Percentiles rank a stretch among this genome's conserved stretches.
phyloP scores from a whole-genome alignment of 1,140 invertebrate species.

The Atta colombica region DNA sequence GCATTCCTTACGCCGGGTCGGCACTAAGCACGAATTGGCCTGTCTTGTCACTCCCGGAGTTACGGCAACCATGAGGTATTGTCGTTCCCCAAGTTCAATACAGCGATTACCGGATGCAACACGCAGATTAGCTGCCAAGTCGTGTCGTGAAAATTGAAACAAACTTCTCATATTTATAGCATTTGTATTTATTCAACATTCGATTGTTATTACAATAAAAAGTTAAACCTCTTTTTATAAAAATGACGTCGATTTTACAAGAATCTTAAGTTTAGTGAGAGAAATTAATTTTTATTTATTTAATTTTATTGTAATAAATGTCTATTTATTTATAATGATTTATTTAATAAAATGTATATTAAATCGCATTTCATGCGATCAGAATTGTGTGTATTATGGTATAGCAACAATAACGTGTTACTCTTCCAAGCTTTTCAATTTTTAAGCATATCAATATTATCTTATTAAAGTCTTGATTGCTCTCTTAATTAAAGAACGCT shows the following conservation, averaged over 20 bases:
- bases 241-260: neutral
- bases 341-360: neutral
- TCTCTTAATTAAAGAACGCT: too few species aligned
- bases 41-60: constrained; percentile 95
- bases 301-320: neutral
- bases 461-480: too few species aligned
- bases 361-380: neutral
- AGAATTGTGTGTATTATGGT: neutral
- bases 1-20: constrained; percentile 92
- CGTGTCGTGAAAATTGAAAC: neutral
- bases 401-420: neutral
- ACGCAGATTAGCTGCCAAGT: neutral
- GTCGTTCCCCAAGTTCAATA: constrained; percentile 1
- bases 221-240: neutral
- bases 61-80: constrained; percentile 93
- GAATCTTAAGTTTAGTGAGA: neutral
- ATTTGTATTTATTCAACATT: neutral
- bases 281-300: neutral
- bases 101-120: neutral
- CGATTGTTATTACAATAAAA: neutral
- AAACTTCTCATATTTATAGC: neutral
- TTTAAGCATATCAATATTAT: neutral
- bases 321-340: neutral
- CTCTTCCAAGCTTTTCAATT: neutral
- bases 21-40: constrained; percentile 92